These are phyloP conservation scores for Crotalus viridis DNA, from an alignment of 2,113 vertebrate species.

Conservation along the genomic window DNA sequence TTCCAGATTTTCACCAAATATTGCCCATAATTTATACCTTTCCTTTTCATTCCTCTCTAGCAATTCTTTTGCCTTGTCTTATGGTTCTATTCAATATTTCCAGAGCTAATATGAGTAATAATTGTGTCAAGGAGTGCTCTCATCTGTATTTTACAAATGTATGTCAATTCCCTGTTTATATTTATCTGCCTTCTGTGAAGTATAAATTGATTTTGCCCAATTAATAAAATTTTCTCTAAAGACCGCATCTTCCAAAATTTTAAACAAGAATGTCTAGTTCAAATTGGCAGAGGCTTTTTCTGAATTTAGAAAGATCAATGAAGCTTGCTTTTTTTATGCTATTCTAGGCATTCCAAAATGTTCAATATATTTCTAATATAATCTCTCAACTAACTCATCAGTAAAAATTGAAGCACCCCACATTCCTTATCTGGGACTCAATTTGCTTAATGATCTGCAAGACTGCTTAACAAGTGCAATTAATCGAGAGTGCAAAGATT, in stretches of 20 bases:
- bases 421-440: neutral
- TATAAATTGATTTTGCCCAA: neutral
- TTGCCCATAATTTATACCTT: neutral
- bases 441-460: neutral
- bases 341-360: neutral
- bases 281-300: neutral
- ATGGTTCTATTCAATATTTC: neutral
- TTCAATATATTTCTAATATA: neutral
- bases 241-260: neutral
- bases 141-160: neutral
- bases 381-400: neutral
- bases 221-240: neutral
- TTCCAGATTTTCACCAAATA: neutral
- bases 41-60: neutral
- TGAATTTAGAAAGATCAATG: neutral
- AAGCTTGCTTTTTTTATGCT: neutral
- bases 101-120: neutral
- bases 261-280: neutral
- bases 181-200: neutral
- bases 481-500: neutral
- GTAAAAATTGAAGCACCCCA: neutral
- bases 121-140: neutral
- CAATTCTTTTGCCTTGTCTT: neutral
- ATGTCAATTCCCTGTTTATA: neutral
- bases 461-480: neutral